Evolutionary conservation across 1,140 invertebrate genomes (phyloP), one percentile per base, ranked within the genome.

Genomic region (Aphaenogaster rudis): DNA sequence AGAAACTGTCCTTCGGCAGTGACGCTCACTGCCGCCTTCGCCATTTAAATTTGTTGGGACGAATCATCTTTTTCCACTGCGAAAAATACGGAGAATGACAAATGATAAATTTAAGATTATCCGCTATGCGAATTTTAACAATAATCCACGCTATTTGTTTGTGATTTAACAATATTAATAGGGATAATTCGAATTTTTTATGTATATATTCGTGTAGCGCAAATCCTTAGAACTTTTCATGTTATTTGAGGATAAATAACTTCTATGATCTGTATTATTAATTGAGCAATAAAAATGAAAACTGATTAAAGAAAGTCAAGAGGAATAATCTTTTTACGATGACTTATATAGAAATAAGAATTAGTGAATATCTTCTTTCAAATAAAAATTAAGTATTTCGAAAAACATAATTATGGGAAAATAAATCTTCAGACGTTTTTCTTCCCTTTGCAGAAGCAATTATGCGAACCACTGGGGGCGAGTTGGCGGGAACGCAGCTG

Each of bases 1-100:
- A 95, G 93, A 95, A 95, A 94, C 92, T 94, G 94, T 95, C 94
- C 94, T 94, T 93, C 94, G 87, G 39, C 94, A 94, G 93, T 94
- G 94, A 94, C 90, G 87, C 94, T 94, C 94, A 94, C 94, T 76
- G 89, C 71, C 36, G 52, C 69, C 50, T 71, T 86, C 59, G 71
- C 59, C 88, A 92, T 91, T 92, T 82, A 77, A 92, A 91, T 88
- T 69, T 80, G 59, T 28, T 17, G 71, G 21, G 9, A 81, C 50
- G 21, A 42, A 72, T 48, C 50, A 15, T 2, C 42, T 54, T 21
- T 50, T 59, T 7, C 33, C 17, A 3, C 13, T n/a, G 8, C 5
- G 13, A 48, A 76, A 45, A 39, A 61, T 45, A 17, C 15, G 21
- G 3, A 13, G 6, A 64, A 63, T 33, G 33, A 39, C n/a, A 5